Percentiles rank a stretch among this genome's conserved stretches.
phyloP scores from a whole-genome alignment of 2,113 vertebrate species.

The Anser brachyrhynchus region DNA sequence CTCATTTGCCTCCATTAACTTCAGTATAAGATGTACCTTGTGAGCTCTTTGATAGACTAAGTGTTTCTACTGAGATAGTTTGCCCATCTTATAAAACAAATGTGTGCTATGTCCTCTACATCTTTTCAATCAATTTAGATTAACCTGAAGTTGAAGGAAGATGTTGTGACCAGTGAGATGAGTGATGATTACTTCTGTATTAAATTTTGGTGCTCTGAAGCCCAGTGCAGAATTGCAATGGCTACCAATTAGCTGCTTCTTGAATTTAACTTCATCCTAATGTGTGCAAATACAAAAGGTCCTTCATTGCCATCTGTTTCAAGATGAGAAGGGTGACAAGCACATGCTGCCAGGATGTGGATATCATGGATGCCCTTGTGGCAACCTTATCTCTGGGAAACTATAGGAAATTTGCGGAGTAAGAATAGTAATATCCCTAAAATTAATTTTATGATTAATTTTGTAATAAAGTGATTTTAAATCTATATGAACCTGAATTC shows the following conservation, averaged over 20 bases:
- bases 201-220: neutral
- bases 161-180: neutral
- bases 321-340: neutral
- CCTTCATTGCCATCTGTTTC: neutral
- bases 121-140: neutral
- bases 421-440: neutral
- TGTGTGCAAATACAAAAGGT: neutral
- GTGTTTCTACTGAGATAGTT: neutral
- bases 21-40: neutral
- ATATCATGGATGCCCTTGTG: neutral
- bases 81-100: neutral
- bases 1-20: neutral
- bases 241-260: neutral
- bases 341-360: neutral
- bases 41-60: neutral
- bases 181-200: neutral
- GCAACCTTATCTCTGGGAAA: neutral
- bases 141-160: neutral
- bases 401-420: neutral
- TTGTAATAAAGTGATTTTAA: neutral
- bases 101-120: neutral
- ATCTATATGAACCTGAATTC: neutral
- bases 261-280: neutral
- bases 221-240: neutral
- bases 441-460: neutral